phyloP scores from a whole-genome alignment of 2,797 vertebrate species.

The Hemibagrus guttatus region DNA sequence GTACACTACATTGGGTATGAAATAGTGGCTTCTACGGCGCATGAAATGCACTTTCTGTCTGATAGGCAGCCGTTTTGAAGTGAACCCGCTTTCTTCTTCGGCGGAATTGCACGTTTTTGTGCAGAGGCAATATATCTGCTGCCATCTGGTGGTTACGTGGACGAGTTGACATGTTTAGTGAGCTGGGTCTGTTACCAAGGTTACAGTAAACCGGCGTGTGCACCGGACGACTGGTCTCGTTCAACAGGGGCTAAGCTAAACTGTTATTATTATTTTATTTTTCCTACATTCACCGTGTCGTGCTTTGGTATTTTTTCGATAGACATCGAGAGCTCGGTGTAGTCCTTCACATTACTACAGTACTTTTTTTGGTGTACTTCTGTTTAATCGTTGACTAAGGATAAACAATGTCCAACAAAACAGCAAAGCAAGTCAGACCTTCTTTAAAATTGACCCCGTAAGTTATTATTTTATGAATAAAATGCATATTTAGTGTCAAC shows the following conservation, averaged over 20 bases:
- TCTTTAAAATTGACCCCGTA: constrained; percentile 63
- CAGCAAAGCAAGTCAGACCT: constrained; percentile 51
- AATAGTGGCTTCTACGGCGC: background rate
- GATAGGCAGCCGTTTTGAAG: background rate
- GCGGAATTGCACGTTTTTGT: background rate
- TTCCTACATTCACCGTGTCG: too few species aligned
- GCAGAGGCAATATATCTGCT: background rate
- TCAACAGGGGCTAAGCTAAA: too few species aligned
- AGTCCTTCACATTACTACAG: too few species aligned
- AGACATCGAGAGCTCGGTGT: too few species aligned
- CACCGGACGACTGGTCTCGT: too few species aligned
- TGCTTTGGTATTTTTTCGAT: too few species aligned
- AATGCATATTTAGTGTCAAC: background rate
- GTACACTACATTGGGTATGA: background rate
- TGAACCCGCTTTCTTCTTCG: background rate
- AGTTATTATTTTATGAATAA: constrained; percentile 45
- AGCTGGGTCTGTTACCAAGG: constrained; percentile 55
- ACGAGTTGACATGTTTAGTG: background rate
- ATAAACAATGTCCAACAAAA: constrained; percentile 55
- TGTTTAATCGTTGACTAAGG: background rate
- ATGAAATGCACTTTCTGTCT: background rate
- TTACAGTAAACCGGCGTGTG: constrained; percentile 49
- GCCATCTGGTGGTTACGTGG: background rate
- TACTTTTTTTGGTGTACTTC: background rate
- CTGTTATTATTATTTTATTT: too few species aligned